Evolutionary conservation across 2,113 vertebrate genomes (phyloP), one percentile per base, ranked within the genome.

Genomic region (Upupa epops): DNA sequence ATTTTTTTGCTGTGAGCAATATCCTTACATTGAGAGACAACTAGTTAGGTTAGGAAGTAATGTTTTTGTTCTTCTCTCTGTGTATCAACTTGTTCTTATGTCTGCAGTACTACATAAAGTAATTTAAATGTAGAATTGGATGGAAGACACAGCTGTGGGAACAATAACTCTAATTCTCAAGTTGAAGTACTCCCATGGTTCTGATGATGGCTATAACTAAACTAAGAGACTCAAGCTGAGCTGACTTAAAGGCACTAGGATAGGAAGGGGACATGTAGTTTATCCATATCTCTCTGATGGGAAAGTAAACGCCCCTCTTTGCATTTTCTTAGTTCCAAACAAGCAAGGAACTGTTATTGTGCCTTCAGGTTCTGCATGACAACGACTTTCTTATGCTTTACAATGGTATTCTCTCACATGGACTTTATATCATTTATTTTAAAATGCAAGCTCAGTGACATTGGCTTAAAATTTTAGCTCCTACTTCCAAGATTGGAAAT

Each of bases 91-190:
- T 21, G 8, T 73, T 88, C 36, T 84, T 4, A 13, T 60, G 54
- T 12, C 40, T 46, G 0, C 74, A 29, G 36, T 66, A 60, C 58
- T 63, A 42, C 54, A 31, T 5, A 56, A 61, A 73, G 74, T 15
- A 77, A 79, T 55, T n/a, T 22, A 55, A 48, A 45, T 48, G 42
- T 76, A 65, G 52, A 70, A 89, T 8, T 36, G 37, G 40, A 36
- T 80, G 31, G 77, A 82, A 65, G 15, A 88, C 88, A 63, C 31
- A 54, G 69, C 3, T 42, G 0, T 48, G 25, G 90, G 60, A 94
- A 40, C 60, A 86, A 13, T 76, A 90, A 64, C 56, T 82, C 32
- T 89, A 63, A 88, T 94, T 86, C 36, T 88, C 87, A 89, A 28
- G 2, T 42, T 68, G 78, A 89, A 91, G 84, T 94, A 20, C 68